Conservation (phyloP, 2,113 vertebrate genomes). For the Thamnaconus septentrionalis region DNA sequence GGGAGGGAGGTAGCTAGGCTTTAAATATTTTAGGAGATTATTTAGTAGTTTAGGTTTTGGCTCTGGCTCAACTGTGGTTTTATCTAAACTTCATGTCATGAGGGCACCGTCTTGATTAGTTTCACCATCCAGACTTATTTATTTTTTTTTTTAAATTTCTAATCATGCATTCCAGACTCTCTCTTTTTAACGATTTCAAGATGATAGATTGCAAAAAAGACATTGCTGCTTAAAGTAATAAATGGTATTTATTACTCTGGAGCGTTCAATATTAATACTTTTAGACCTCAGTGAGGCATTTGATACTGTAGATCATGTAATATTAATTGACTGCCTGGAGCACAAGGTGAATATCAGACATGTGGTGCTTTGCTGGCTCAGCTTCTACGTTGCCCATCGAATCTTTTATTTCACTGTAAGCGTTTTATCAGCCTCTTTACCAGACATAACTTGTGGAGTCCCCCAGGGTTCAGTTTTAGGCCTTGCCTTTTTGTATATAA, state of each 20-base stretch:
- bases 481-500: slow-evolving; percentile 9
- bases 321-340: slow-evolving; percentile 59
- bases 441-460: slow-evolving; percentile 33
- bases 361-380: slow-evolving; percentile 39
- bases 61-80: too few relatives aligned
- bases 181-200: too few relatives aligned
- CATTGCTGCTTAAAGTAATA: slow-evolving; percentile 19
- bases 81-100: too few relatives aligned
- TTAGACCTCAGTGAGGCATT: slow-evolving; percentile 46
- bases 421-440: slow-evolving; percentile 35
- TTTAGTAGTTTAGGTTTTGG: too few relatives aligned
- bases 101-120: too few relatives aligned
- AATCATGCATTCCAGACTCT: too few relatives aligned
- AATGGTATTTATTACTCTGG: slow-evolving; percentile 33
- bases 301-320: slow-evolving; percentile 51
- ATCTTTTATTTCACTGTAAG: slow-evolving; percentile 34
- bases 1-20: too few relatives aligned
- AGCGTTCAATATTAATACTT: slow-evolving; percentile 46
- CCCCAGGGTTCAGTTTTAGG: slow-evolving; percentile 42
- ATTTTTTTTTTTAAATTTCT: too few relatives aligned
- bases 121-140: too few relatives aligned
- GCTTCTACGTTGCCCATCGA: slow-evolving; percentile 41
- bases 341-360: slow-evolving; percentile 33
- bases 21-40: too few relatives aligned
- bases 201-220: too few relatives aligned